phyloP scores from a whole-genome alignment of 2,797 vertebrate genomes.

The Strix occidentalis region DNA sequence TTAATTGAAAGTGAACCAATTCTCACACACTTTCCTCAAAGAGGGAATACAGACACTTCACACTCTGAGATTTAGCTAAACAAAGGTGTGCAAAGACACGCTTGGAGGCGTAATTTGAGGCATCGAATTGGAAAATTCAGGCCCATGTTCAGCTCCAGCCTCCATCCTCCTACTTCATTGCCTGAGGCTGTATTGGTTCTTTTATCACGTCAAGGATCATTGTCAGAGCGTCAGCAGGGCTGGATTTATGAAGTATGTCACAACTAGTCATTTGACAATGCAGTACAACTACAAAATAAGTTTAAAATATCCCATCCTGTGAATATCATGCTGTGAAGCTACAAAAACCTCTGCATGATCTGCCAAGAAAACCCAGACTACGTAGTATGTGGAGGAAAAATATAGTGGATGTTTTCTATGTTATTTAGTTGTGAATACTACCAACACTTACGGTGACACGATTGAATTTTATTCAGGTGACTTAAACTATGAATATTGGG shows the following conservation, averaged over 20 bases:
- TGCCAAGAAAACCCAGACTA: not conserved
- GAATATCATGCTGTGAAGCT: not conserved
- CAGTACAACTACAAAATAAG: not conserved
- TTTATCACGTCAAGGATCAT: not conserved
- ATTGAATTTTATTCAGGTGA: not conserved
- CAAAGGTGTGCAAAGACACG: accelerated
- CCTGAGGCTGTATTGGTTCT: not conserved
- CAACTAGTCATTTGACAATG: not conserved
- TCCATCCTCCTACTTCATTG: not conserved
- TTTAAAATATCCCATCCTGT: not conserved
- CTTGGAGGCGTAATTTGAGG: not conserved
- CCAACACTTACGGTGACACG: not conserved
- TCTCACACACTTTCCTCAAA: not conserved
- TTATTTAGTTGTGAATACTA: not conserved
- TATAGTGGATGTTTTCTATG: not conserved
- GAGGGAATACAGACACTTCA: not conserved
- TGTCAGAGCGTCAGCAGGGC: not conserved
- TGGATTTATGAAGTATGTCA: not conserved
- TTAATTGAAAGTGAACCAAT: not conserved
- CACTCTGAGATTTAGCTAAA: not conserved
- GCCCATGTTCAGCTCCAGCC: not conserved
- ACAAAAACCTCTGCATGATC: not conserved
- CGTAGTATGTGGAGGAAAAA: not conserved
- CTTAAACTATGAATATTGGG: not conserved
- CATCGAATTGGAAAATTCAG: not conserved